Percentiles rank a stretch among this genome's conserved stretches.
Conservation (phyloP, 35 echinoderm and acorn worm species). For the Apostichopus parvimensis region DNA sequence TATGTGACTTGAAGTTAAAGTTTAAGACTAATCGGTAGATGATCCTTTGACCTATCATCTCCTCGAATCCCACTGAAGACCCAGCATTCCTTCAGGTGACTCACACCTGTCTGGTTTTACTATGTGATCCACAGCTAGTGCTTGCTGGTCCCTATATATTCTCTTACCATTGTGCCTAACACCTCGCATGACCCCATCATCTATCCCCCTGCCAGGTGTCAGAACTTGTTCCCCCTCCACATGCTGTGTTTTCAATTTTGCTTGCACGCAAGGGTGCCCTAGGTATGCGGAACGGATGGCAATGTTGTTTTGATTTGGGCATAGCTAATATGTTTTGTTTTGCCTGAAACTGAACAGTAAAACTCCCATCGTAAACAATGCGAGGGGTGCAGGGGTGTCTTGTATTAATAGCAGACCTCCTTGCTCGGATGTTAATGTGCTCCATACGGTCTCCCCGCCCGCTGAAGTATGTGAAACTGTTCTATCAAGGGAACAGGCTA, state of each 20-base stretch:
- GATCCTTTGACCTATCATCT: not conserved
- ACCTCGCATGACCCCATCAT: conserved; percentile 34
- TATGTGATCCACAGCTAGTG: not conserved
- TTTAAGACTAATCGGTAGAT: not conserved
- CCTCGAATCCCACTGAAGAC: not conserved
- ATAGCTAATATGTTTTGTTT: too few relatives aligned
- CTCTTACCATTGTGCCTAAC: not conserved
- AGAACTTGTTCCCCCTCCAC: not conserved
- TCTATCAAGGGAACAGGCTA: too few relatives aligned
- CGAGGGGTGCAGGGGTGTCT: too few relatives aligned
- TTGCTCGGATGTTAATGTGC: too few relatives aligned
- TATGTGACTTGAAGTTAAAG: too few relatives aligned
- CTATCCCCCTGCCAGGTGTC: conserved; percentile 19
- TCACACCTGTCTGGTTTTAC: conserved; percentile 27
- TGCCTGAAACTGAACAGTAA: too few relatives aligned
- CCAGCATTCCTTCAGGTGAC: conserved; percentile 25
- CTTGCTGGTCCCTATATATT: not conserved
- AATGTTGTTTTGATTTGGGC: too few relatives aligned
- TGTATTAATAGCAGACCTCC: too few relatives aligned
- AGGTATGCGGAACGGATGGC: not conserved
- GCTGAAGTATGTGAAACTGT: too few relatives aligned
- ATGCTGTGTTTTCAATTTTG: conserved; percentile 45
- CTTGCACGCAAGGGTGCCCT: conserved; percentile 29
- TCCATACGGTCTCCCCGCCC: too few relatives aligned
- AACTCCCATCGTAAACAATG: too few relatives aligned